Percentiles rank a stretch among this genome's conserved stretches.
phyloP scores from a whole-genome alignment of 2,888 invertebrate species.

The Fragum whitleyi region DNA sequence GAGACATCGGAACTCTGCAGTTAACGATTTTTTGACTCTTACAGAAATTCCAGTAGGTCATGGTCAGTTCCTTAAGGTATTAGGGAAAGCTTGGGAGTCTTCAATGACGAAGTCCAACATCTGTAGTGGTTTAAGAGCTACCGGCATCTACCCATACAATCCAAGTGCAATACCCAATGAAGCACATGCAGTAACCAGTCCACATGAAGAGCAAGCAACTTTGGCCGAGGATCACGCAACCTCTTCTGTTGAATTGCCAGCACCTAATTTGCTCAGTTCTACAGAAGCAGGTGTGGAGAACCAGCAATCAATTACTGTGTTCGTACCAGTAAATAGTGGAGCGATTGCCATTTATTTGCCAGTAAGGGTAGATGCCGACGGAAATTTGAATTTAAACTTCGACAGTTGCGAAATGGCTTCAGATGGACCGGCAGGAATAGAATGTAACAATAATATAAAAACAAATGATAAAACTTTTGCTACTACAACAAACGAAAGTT shows the following conservation, averaged over 20 bases:
- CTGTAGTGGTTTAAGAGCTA: constrained; percentile 35
- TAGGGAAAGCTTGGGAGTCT: constrained; percentile 39
- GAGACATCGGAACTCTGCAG: constrained; percentile 27
- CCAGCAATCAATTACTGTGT: not conserved
- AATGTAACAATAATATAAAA: too few species aligned
- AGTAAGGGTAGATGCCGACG: not conserved
- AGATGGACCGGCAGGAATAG: too few species aligned
- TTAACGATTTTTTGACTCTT: constrained; percentile 36
- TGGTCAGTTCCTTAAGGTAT: constrained; percentile 34
- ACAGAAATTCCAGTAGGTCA: constrained; percentile 48
- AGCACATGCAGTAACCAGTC: constrained; percentile 1
- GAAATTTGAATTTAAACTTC: not conserved
- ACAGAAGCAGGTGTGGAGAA: too few species aligned
- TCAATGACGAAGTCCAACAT: constrained; percentile 34
- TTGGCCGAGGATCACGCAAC: not conserved
- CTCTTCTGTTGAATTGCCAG: not conserved
- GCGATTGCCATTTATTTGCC: not conserved
- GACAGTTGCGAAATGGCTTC: not conserved
- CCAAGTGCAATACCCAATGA: constrained; percentile 42
- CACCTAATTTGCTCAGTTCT: not conserved
- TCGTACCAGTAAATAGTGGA: not conserved
- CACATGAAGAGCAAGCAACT: not conserved
- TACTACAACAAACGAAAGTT: too few species aligned
- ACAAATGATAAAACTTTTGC: too few species aligned
- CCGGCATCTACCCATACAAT: constrained; percentile 50